These are phyloP conservation scores for Panzeria rudis DNA, from an alignment of 2,888 invertebrate genomes.

Conservation along the genomic window DNA sequence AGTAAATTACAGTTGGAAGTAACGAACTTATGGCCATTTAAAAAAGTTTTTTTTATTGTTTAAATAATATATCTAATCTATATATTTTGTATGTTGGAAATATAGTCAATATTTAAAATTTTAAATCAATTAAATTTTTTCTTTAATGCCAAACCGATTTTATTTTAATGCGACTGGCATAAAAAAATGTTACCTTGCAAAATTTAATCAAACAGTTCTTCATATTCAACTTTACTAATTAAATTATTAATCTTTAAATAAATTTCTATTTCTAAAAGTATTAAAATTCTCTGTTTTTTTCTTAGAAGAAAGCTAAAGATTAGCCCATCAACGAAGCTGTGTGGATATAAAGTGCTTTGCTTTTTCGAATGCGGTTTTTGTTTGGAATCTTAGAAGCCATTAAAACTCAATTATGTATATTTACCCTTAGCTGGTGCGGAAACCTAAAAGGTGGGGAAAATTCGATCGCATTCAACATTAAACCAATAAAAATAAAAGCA, in stretches of 20 bases:
- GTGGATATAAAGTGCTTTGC: neutral
- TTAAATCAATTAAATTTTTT: too few relatives aligned
- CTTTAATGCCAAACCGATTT: too few relatives aligned
- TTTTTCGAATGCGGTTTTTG: neutral
- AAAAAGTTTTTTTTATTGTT: too few relatives aligned
- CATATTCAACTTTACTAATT: neutral
- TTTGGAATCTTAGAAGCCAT: slow-evolving; percentile 54
- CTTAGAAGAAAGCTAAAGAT: neutral
- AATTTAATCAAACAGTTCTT: neutral
- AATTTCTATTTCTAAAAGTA: neutral
- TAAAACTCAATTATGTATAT: slow-evolving; percentile 68
- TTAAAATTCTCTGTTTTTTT: neutral
- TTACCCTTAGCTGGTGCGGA: slow-evolving; percentile 21
- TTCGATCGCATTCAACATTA: slow-evolving; percentile 45
- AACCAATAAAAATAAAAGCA: slow-evolving; percentile 53
- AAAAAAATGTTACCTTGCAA: neutral
- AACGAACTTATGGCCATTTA: too few relatives aligned
- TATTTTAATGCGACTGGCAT: too few relatives aligned
- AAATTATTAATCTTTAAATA: neutral
- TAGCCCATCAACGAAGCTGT: neutral
- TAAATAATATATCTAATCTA: too few relatives aligned
- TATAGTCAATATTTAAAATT: too few relatives aligned
- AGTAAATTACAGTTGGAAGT: too few relatives aligned
- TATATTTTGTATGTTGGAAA: too few relatives aligned
- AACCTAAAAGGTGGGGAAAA: slow-evolving; percentile 3